phyloP scores from a whole-genome alignment of 37 sponge, comb jelly and placozoan species.

The Halichondria panicea region DNA sequence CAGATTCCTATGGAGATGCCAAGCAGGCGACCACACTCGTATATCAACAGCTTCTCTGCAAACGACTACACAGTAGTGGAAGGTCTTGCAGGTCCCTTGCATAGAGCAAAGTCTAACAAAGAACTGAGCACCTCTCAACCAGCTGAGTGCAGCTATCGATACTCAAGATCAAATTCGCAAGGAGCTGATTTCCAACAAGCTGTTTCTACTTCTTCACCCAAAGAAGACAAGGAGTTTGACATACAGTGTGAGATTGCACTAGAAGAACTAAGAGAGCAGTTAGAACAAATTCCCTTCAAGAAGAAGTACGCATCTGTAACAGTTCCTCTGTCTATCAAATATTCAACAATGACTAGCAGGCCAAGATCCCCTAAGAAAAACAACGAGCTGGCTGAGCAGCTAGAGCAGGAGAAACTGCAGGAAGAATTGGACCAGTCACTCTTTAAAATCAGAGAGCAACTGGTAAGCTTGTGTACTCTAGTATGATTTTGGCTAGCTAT shows the following conservation, averaged over 20 bases:
- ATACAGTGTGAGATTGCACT: background rate
- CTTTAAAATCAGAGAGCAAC: slow-evolving; percentile 10
- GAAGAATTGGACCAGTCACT: slow-evolving; percentile 13
- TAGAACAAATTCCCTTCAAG: background rate
- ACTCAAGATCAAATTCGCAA: too few species aligned
- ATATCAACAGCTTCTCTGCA: too few species aligned
- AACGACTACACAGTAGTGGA: too few species aligned
- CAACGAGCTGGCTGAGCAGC: background rate
- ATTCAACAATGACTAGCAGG: slow-evolving; percentile 4
- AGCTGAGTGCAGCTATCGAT: too few species aligned
- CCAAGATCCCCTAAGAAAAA: slow-evolving; percentile 17
- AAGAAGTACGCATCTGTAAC: background rate
- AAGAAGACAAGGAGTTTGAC: too few species aligned
- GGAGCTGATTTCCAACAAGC: too few species aligned
- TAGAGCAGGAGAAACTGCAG: background rate
- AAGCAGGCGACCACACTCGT: too few species aligned
- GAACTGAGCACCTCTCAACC: too few species aligned
- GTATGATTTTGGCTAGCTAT: background rate
- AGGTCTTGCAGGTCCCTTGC: too few species aligned
- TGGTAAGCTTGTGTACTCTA: background rate
- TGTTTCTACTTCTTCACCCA: too few species aligned
- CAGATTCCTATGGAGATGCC: too few species aligned
- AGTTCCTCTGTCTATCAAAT: slow-evolving; percentile 2
- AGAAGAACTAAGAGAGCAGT: background rate
- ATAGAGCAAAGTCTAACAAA: too few species aligned